Evolutionary conservation across 2,888 invertebrate genomes (phyloP).

Genomic region (Danaus chrysippus): DNA sequence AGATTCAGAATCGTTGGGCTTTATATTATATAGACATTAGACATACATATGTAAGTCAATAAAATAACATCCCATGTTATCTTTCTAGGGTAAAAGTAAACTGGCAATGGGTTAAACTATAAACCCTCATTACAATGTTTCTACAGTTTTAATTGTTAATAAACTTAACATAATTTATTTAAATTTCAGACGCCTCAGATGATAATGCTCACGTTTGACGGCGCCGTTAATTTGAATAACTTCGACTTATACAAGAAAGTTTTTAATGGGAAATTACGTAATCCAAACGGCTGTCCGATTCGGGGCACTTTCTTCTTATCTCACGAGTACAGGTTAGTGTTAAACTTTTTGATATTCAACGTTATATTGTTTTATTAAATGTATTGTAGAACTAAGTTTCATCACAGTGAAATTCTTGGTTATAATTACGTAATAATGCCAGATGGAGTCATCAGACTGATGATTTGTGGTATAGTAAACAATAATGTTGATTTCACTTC

Average conservation of each 20-base stretch:
- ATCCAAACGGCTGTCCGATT: conserved; percentile 93
- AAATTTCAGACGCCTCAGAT: conserved; percentile 92
- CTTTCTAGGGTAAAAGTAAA: too few relatives aligned
- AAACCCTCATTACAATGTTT: neutral
- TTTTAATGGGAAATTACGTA: conserved; percentile 87
- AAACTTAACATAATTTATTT: conserved; percentile 17
- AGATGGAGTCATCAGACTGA: neutral
- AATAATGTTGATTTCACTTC: too few relatives aligned
- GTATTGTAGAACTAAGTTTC: neutral
- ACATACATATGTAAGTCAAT: too few relatives aligned
- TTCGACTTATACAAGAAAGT: conserved; percentile 92
- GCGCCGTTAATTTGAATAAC: conserved; percentile 95
- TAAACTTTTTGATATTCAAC: conserved; percentile 1
- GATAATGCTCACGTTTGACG: conserved; percentile 94
- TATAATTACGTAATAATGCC: neutral
- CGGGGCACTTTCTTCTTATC: conserved; percentile 96
- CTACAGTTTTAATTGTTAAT: conserved; percentile 11
- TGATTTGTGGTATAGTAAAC: neutral
- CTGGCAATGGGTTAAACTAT: too few relatives aligned
- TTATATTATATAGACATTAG: too few relatives aligned
- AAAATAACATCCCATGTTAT: too few relatives aligned
- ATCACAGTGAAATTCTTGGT: neutral
- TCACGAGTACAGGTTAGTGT: conserved; percentile 86
- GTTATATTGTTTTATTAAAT: neutral
- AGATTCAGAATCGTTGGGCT: too few relatives aligned